Percentiles rank a stretch among this genome's conserved stretches.
Conservation (phyloP, 1,140 invertebrate genomes). For the Proctacanthus coquilletti region DNA sequence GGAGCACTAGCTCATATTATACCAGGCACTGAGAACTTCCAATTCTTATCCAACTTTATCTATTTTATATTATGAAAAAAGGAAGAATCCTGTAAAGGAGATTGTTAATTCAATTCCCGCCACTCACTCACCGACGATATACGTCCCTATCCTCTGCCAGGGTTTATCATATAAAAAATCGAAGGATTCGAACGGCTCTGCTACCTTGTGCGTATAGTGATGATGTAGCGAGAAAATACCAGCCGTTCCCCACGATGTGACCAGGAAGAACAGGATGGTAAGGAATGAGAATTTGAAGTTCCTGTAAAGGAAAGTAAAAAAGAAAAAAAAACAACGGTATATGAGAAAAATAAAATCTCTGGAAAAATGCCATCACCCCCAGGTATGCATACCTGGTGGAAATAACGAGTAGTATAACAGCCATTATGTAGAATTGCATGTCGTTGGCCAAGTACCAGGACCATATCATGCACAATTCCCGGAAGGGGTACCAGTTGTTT, state of each 20-base stretch:
- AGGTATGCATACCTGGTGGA: conserved; percentile 46
- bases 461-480: conserved; percentile 76
- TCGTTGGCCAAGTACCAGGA: conserved; percentile 87
- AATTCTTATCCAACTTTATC: too few species aligned
- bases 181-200: conserved; percentile 68
- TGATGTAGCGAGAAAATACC: conserved; percentile 57
- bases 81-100: not conserved
- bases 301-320: conserved; percentile 23
- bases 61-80: too few species aligned
- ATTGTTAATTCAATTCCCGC: not conserved
- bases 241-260: conserved; percentile 57
- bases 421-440: conserved; percentile 73
- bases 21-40: too few species aligned
- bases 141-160: conserved; percentile 65
- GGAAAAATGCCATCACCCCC: not conserved
- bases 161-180: conserved; percentile 73
- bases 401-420: conserved; percentile 51
- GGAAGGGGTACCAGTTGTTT: conserved; percentile 61
- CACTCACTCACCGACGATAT: conserved; percentile 48
- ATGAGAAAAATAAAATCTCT: not conserved
- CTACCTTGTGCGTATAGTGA: conserved; percentile 58
- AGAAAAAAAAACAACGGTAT: too few species aligned
- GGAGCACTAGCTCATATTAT: too few species aligned
- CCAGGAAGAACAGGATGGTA: conserved; percentile 39
- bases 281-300: conserved; percentile 38